phyloP scores from a whole-genome alignment of 2,797 vertebrate species.

The Gephyroberyx darwinii region DNA sequence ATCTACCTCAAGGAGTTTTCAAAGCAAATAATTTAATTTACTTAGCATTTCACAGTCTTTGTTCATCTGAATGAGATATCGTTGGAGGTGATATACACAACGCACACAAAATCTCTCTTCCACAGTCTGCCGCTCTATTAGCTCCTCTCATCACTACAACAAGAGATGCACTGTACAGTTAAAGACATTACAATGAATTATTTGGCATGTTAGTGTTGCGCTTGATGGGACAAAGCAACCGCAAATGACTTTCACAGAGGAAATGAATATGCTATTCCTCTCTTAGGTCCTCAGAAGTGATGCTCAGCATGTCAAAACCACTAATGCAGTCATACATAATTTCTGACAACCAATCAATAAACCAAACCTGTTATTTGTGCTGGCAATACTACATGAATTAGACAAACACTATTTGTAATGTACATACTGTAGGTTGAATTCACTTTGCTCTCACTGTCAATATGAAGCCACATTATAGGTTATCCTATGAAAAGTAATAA shows the following conservation, averaged over 20 bases:
- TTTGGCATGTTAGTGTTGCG: conserved; percentile 15
- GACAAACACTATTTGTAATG: neutral
- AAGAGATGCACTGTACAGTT: conserved; percentile 13
- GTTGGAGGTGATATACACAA: conserved; percentile 7
- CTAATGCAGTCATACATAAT: conserved; percentile 17
- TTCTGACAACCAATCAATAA: conserved; percentile 9
- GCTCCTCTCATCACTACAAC: neutral
- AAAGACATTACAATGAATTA: conserved; percentile 24
- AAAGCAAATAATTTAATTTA: conserved; percentile 5
- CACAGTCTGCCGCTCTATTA: conserved; percentile 3
- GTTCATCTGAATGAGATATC: conserved; percentile 6
- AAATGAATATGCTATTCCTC: conserved; percentile 20
- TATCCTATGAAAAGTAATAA: neutral
- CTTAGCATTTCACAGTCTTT: neutral
- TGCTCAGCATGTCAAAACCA: conserved; percentile 1
- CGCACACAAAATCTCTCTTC: conserved; percentile 10
- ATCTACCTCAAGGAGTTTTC: conserved; percentile 26
- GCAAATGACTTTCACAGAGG: conserved; percentile 16
- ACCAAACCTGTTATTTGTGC: conserved; percentile 6
- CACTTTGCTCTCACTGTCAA: neutral
- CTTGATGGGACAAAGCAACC: conserved; percentile 13
- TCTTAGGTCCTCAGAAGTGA: no score
- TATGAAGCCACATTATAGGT: neutral
- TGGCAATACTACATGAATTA: neutral
- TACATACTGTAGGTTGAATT: neutral